phyloP scores from a whole-genome alignment of 2,113 vertebrate genomes.

The Peromyscus maniculatus region DNA sequence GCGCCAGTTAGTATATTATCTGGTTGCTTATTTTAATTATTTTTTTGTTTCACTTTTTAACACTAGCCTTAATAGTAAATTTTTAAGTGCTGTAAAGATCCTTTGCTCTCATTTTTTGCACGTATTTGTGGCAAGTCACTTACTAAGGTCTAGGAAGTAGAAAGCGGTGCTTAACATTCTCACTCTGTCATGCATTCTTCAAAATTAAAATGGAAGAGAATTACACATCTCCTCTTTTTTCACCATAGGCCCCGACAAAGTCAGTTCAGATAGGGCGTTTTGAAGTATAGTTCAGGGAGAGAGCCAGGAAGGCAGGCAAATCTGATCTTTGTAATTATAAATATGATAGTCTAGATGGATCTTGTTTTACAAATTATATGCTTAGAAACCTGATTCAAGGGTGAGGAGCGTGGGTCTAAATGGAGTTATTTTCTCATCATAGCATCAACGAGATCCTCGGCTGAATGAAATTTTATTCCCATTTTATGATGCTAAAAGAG shows the following conservation, averaged over 20 bases:
- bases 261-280: not conserved
- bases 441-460: constrained; percentile 98
- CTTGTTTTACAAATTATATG: constrained; percentile 73
- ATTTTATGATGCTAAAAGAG: constrained; percentile 98
- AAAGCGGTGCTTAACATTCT: not conserved
- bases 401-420: constrained; percentile 80
- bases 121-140: not conserved
- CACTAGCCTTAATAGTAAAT: not conserved
- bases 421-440: constrained; percentile 85
- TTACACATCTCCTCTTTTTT: not conserved
- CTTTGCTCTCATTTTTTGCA: constrained; percentile 37
- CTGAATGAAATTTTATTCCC: constrained; percentile 99
- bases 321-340: constrained; percentile 59
- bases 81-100: not conserved
- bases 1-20: not conserved
- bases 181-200: not conserved
- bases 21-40: constrained; percentile 32
- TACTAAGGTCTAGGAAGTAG: not conserved
- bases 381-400: constrained; percentile 71
- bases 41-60: not conserved
- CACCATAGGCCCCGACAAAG: not conserved
- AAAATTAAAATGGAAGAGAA: not conserved
- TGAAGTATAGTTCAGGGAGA: constrained; percentile 45
- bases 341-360: constrained; percentile 61
- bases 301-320: constrained; percentile 45